A percentile compares a stretch with the other conserved stretches of the same genome.
phyloP scores from a whole-genome alignment of 2,113 vertebrate species.

The Pteropus alecto region DNA sequence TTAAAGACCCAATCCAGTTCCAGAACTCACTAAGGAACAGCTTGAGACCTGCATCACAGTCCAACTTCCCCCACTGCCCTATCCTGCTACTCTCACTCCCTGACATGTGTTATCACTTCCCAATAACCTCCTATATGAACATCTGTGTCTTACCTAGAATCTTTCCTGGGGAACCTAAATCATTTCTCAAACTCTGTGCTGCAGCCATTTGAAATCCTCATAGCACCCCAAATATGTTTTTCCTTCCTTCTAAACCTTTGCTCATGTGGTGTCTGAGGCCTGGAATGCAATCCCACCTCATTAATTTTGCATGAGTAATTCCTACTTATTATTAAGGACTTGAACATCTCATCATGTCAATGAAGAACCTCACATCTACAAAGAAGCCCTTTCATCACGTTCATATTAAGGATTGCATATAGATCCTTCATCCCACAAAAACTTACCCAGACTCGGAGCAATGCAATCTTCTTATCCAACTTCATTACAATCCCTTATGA shows the following conservation, averaged over 20 bases:
- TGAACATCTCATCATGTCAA: background rate
- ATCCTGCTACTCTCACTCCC: background rate
- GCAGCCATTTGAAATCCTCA: background rate
- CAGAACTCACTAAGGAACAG: background rate
- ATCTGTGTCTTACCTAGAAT: background rate
- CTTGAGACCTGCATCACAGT: background rate
- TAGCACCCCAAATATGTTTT: background rate
- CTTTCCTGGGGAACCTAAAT: background rate
- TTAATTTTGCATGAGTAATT: background rate
- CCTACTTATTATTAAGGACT: background rate
- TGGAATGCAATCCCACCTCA: background rate
- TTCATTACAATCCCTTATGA: background rate
- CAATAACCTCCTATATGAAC: background rate
- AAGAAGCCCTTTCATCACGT: background rate
- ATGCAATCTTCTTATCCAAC: background rate
- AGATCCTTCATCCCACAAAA: background rate
- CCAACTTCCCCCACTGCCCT: background rate
- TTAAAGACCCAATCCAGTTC: background rate
- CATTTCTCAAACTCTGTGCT: background rate
- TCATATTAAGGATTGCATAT: no score
- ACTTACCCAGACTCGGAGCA: background rate
- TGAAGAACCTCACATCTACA: background rate
- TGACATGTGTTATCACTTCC: background rate
- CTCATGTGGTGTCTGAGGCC: background rate
- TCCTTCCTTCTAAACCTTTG: background rate